These are phyloP conservation scores for Momotus momota DNA, from an alignment of 2,797 vertebrate genomes.

Conservation along the genomic window DNA sequence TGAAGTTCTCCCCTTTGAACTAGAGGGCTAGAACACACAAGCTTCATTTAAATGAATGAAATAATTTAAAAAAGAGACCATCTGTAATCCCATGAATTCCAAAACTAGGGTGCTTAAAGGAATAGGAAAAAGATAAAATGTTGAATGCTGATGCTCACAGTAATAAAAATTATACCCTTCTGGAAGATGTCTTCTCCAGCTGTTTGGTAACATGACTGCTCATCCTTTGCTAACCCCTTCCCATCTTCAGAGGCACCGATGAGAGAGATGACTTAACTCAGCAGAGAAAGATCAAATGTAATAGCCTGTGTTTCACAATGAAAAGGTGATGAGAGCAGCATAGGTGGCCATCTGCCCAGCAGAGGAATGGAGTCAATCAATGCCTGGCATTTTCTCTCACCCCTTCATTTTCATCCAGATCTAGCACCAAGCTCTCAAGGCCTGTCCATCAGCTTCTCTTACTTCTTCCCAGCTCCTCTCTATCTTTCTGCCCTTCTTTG, in stretches of 20 bases:
- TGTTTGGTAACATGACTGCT: neutral
- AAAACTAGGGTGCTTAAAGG: neutral
- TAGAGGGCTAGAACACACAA: neutral
- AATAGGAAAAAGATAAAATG: neutral
- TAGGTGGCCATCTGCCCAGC: constrained; percentile 32
- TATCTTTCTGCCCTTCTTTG: neutral
- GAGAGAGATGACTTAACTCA: neutral
- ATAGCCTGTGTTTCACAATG: constrained; percentile 3
- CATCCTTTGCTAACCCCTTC: constrained; percentile 1
- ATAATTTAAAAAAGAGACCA: neutral
- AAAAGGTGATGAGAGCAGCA: constrained; percentile 35
- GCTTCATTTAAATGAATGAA: neutral
- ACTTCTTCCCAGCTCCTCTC: neutral
- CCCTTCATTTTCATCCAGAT: neutral
- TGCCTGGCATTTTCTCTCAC: neutral
- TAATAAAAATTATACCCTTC: neutral
- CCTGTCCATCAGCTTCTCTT: neutral
- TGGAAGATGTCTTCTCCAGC: constrained; percentile 3
- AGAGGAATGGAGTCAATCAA: neutral
- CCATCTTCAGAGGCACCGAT: constrained; percentile 5
- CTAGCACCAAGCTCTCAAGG: neutral
- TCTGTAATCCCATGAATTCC: neutral
- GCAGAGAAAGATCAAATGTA: neutral
- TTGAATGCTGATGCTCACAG: neutral
- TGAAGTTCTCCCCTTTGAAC: neutral